These are phyloP conservation scores for Hippocampus barbouri DNA, from an alignment of 2,113 vertebrate species.

Conservation along the genomic window DNA sequence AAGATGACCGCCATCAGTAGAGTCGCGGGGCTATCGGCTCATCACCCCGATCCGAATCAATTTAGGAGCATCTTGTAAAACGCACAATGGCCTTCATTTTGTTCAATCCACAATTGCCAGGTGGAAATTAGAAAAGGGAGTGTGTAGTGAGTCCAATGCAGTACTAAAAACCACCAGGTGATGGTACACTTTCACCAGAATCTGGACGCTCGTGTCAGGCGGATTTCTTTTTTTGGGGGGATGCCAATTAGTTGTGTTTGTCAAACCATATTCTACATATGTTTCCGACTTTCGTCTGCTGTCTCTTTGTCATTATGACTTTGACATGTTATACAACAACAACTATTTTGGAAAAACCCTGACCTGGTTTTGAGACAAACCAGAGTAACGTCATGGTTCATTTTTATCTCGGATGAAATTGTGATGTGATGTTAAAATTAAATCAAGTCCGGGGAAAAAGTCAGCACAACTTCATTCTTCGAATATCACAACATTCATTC, in stretches of 20 bases:
- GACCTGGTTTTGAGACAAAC: too few species aligned
- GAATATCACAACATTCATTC: too few species aligned
- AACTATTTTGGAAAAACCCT: not conserved
- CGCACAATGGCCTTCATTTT: constrained; percentile 69
- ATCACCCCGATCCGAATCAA: constrained; percentile 69
- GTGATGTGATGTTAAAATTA: too few species aligned
- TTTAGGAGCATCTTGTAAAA: constrained; percentile 65
- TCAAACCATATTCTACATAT: not conserved
- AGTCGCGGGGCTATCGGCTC: constrained; percentile 62
- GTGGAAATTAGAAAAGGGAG: constrained; percentile 6
- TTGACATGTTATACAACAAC: constrained; percentile 20
- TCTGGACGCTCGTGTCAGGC: constrained; percentile 37
- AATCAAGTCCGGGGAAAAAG: too few species aligned
- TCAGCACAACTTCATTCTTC: too few species aligned
- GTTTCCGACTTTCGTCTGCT: constrained; percentile 19
- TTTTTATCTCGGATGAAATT: too few species aligned
- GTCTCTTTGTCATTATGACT: constrained; percentile 11
- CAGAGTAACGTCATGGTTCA: too few species aligned
- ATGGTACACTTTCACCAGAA: constrained; percentile 47
- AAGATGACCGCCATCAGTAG: constrained; percentile 65
- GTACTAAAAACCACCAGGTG: constrained; percentile 43
- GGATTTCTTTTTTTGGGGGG: not conserved
- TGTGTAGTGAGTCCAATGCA: not conserved
- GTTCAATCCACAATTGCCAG: constrained; percentile 63
- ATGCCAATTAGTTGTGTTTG: constrained; percentile 26